Percentiles rank a stretch among this genome's conserved stretches.
phyloP scores from a whole-genome alignment of 2,797 vertebrate species.

The Acipenser ruthenus region DNA sequence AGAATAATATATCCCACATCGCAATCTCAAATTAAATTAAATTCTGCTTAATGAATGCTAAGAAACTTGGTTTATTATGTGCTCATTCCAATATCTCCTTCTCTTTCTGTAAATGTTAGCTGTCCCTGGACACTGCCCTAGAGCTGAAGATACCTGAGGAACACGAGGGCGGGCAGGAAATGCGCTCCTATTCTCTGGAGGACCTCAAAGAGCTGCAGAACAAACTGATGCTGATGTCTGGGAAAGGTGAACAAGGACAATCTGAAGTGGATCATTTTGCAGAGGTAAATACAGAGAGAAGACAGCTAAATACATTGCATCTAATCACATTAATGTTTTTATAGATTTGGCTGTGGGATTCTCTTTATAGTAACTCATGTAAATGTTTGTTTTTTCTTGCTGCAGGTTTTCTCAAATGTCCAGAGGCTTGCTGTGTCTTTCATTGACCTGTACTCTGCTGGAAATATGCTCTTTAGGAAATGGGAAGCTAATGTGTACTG shows the following conservation, averaged over 20 bases:
- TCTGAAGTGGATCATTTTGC: constrained; percentile 81
- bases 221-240: constrained; percentile 96
- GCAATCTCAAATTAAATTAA: no score
- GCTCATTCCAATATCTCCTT: neutral
- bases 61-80: no score
- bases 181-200: constrained; percentile 66
- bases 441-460: constrained; percentile 75
- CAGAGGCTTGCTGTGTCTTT: constrained; percentile 79
- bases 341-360: neutral
- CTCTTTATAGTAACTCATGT: neutral
- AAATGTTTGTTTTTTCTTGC: constrained; percentile 8
- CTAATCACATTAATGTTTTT: neutral
- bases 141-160: constrained; percentile 61
- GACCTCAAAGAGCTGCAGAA: constrained; percentile 86
- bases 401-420: constrained; percentile 76
- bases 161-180: constrained; percentile 35
- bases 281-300: constrained; percentile 60
- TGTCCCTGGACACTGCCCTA: constrained; percentile 68
- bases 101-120: constrained; percentile 43
- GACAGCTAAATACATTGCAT: neutral
- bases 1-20: no score
- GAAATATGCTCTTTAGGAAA: constrained; percentile 79
- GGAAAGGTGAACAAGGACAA: constrained; percentile 78
- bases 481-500: constrained; percentile 73
- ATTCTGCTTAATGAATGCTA: no score